Evolutionary conservation across 1,140 invertebrate species (phyloP), one percentile per base, ranked within the genome.

Genomic region (Zaprionus ghesquierei): DNA sequence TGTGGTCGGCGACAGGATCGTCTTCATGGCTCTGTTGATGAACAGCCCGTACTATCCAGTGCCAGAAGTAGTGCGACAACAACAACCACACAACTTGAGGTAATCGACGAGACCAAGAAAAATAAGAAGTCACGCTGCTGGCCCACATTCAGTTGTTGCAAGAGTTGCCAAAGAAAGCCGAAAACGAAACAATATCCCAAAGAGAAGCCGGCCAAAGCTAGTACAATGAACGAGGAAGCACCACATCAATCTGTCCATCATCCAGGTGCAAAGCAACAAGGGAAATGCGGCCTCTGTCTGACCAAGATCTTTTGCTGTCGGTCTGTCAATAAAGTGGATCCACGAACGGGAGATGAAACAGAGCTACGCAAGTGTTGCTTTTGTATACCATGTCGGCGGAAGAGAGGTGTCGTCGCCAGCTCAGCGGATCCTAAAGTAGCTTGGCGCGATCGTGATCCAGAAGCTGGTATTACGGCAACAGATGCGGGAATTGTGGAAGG

Each of bases 361-460:
- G 87, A 92, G 44, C 44, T 87, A 2, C 82, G 53, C 5, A 87
- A 79, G 50, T 92, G 91, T 53, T 92, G 91, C 55, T 92, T 90
- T 31, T 92, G 91, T 62, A 90, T 92, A 64, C 91, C 91, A 8
- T 92, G 91, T 60, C 64, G 90, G 4, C 74, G 80, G 2, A 90
- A 77, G 13, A 41, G 59, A 15, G 53, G 18, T 15, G 49, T 54
- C 13, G 35, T 12, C 8, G 51, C 18, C 13, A 46, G 54, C 25
- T 15, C 41, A 12, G 5, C 53, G 12, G 31, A 76, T 20, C 72
- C 79, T 9, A 72, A 68, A 20, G 82, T 82, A 2, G 90, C 90
- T 54, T 93, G 92, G 92, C 89, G 85, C 5, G 91, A 92, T 71
- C 84, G 78, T 4, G 90, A 91, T 62, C 90, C 90, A 0, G 90